Evolutionary conservation across 1,140 invertebrate genomes (phyloP), one percentile per base, ranked within the genome.

Genomic region (Drosophila kepulauana): DNA sequence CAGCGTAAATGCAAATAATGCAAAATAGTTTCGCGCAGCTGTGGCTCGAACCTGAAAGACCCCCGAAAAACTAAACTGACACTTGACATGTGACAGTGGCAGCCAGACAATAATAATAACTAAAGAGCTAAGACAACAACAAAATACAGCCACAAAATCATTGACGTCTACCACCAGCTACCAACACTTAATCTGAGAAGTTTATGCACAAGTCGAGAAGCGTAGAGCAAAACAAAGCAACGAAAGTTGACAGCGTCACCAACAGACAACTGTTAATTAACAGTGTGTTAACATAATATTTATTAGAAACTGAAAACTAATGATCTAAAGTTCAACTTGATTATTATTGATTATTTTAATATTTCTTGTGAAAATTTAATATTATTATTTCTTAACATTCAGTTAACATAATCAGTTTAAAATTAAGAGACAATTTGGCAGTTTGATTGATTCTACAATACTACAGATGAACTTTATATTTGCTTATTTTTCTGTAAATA

Each of bases 1-100:
- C 68, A 65, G 59, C 61, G 15, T 10, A 66, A 59, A 59, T 78
- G 82, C 68, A 73, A 79, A 87, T 77, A 79, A 86, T 86, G 82
- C 76, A 82, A 88, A 86, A 86, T 86, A 88, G 82, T 87, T 87
- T 61, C 38, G 61, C 51, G 65, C 82, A 87, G 82, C 68, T 86
- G 82, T n/a, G 79, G 59, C 75, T 77, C 28, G 43, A 58, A 51
- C 28, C 67, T 13, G 57, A 52, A 52, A 52, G 28, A 69, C 33
- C 15, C n/a, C 30, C 33, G 71, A 35, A 54, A 35, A 54, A 33
- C 51, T 16, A 11, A 78, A 81, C 51, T 87, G 82, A 77, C 82
- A 87, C 70, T 79, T 86, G 79, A 86, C 76, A 82, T 82, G 82
- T 82, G 75, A 87, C 81, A 82, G 81, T 43, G 66, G 48, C 82